phyloP scores from a whole-genome alignment of 2,888 invertebrate genomes.

The Drosophila atroscutellata region DNA sequence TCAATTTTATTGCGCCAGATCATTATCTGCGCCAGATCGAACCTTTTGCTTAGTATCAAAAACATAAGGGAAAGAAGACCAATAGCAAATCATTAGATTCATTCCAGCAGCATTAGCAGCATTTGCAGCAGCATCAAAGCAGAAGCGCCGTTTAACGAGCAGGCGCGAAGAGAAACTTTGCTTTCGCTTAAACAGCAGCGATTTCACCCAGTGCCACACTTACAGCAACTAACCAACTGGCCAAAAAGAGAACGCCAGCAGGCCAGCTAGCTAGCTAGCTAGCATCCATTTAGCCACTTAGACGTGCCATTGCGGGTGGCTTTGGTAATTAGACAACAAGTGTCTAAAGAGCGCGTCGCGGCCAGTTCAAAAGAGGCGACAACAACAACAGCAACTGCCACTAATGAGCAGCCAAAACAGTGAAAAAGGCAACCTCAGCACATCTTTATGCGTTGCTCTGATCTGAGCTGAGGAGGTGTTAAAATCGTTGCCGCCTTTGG shows the following conservation, averaged over 20 bases:
- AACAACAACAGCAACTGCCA: conserved; percentile 28
- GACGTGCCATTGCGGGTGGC: conserved; percentile 77
- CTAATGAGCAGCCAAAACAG: conserved; percentile 68
- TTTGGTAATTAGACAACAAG: conserved; percentile 79
- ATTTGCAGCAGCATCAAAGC: conserved; percentile 60
- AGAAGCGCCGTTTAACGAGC: conserved; percentile 67
- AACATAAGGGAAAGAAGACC: conserved; percentile 22
- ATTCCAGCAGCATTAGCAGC: conserved; percentile 32
- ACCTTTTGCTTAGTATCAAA: conserved; percentile 43
- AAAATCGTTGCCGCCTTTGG: conserved; percentile 70
- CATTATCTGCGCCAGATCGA: conserved; percentile 64
- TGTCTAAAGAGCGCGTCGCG: conserved; percentile 60
- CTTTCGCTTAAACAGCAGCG: conserved; percentile 60
- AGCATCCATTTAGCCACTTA: conserved; percentile 4
- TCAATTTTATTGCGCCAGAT: conserved; percentile 78
- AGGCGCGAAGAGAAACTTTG: conserved; percentile 77
- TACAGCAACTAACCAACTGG: conserved; percentile 38
- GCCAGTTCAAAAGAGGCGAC: conserved; percentile 62
- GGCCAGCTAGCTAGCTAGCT: background rate
- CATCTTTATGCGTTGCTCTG: conserved; percentile 18
- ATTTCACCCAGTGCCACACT: conserved; percentile 77
- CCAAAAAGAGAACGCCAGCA: conserved; percentile 45
- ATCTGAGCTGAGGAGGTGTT: conserved; percentile 56
- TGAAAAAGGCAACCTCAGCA: conserved; percentile 13
- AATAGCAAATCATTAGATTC: conserved; percentile 70